Percentiles rank a stretch among this genome's conserved stretches.
phyloP scores from a whole-genome alignment of 2,888 invertebrate genomes.

The Pteria penguin region DNA sequence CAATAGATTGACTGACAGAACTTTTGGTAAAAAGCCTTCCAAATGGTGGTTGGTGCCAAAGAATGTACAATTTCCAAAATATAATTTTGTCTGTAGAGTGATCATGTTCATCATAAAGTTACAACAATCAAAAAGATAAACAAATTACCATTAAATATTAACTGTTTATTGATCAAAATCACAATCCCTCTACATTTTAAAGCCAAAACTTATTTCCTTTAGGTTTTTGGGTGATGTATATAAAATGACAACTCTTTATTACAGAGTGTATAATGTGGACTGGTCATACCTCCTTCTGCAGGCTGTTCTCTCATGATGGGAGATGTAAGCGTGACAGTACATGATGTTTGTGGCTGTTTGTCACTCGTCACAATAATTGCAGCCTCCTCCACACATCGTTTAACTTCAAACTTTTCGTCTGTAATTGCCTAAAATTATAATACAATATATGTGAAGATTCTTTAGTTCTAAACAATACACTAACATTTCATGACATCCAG shows the following conservation, averaged over 20 bases:
- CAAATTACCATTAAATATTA: conserved; percentile 22
- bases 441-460: not conserved
- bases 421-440: conserved; percentile 82
- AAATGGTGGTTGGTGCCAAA: conserved; percentile 23
- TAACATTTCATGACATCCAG: no score
- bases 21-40: conserved; percentile 35
- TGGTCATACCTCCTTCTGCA: conserved; percentile 66
- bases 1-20: conserved; percentile 27
- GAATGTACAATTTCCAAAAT: not conserved
- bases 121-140: conserved; percentile 5
- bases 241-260: no score
- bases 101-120: conserved; percentile 37
- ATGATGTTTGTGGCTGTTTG: conserved; percentile 82
- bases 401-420: conserved; percentile 90
- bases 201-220: no score
- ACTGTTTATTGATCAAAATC: conserved; percentile 9
- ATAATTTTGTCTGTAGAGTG: conserved; percentile 46
- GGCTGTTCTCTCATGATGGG: conserved; percentile 90
- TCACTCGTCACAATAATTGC: conserved; percentile 90
- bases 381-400: conserved; percentile 90
- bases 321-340: conserved; percentile 94
- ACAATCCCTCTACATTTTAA: conserved; percentile 36
- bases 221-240: no score
- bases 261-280: not conserved
- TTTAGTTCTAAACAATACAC: no score